Evolutionary conservation across 1,140 invertebrate genomes (phyloP).

Genomic region (Neotoxoptera formosana): DNA sequence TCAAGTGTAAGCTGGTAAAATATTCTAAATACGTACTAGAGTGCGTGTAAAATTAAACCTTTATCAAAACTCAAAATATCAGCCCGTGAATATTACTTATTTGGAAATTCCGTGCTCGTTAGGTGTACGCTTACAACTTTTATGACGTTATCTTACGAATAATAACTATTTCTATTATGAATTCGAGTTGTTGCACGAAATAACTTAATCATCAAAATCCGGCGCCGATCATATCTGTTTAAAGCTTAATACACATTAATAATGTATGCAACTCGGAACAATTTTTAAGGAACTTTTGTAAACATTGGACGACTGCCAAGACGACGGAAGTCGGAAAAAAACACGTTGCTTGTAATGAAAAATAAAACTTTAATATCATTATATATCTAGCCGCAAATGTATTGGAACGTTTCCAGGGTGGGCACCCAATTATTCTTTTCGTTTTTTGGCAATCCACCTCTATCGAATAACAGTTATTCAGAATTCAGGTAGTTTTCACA

Average conservation of each 20-base stretch:
- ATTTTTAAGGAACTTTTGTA: neutral
- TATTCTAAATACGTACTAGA: neutral
- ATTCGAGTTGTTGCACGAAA: neutral
- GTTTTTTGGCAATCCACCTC: neutral
- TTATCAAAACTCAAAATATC: neutral
- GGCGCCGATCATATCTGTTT: neutral
- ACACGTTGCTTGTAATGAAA: conserved; percentile 12
- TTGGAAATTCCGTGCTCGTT: neutral
- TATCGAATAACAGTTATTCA: neutral
- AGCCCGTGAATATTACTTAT: neutral
- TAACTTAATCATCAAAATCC: neutral
- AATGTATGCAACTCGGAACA: neutral
- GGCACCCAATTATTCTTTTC: conserved; percentile 17
- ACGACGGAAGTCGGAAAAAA: neutral
- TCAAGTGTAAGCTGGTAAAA: no score
- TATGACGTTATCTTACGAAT: neutral
- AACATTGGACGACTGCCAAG: neutral
- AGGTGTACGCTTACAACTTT: neutral
- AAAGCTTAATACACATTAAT: neutral
- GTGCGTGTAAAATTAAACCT: neutral
- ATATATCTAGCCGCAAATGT: neutral
- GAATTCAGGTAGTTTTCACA: neutral
- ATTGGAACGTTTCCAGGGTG: neutral
- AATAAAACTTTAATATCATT: conserved; percentile 37
- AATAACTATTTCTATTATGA: no score